Evolutionary conservation across 37 sponge, comb jelly and placozoan genomes (phyloP).

Genomic region (Diacarnus erythraeanus): DNA sequence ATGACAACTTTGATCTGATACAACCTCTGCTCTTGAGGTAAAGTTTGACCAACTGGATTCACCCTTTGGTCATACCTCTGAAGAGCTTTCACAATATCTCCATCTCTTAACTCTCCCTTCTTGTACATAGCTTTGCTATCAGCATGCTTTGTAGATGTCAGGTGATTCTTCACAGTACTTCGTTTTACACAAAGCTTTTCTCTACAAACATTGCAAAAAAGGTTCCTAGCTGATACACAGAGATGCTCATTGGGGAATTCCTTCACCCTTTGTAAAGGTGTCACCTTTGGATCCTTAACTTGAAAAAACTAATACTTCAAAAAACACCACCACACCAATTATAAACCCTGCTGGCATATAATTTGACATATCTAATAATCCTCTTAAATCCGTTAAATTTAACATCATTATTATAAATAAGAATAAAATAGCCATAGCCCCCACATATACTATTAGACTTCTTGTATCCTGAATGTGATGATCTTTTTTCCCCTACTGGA

Average conservation of each 20-base stretch:
- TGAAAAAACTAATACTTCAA: too few relatives aligned
- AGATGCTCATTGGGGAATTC: neutral
- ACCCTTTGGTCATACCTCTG: constrained; percentile 25
- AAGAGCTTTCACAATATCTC: constrained; percentile 30
- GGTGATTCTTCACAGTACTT: neutral
- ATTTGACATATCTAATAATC: too few relatives aligned
- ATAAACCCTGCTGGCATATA: too few relatives aligned
- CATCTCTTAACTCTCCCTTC: neutral
- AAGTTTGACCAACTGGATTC: constrained; percentile 40
- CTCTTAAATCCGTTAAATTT: too few relatives aligned
- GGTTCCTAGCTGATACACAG: neutral
- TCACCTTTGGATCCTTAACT: too few relatives aligned
- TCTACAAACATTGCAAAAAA: constrained; percentile 30
- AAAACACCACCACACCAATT: too few relatives aligned
- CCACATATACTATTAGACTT: too few relatives aligned
- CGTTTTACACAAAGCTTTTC: constrained; percentile 9
- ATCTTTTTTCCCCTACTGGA: too few relatives aligned
- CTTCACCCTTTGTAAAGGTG: too few relatives aligned
- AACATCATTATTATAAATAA: too few relatives aligned
- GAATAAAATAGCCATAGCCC: too few relatives aligned
- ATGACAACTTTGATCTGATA: constrained; percentile 48
- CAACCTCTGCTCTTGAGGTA: constrained; percentile 47
- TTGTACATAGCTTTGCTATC: constrained; percentile 11
- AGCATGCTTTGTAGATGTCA: constrained; percentile 8
- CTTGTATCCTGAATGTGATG: too few relatives aligned